Conservation (phyloP, 2,113 vertebrate species). For the Boleophthalmus pectinirostris region DNA sequence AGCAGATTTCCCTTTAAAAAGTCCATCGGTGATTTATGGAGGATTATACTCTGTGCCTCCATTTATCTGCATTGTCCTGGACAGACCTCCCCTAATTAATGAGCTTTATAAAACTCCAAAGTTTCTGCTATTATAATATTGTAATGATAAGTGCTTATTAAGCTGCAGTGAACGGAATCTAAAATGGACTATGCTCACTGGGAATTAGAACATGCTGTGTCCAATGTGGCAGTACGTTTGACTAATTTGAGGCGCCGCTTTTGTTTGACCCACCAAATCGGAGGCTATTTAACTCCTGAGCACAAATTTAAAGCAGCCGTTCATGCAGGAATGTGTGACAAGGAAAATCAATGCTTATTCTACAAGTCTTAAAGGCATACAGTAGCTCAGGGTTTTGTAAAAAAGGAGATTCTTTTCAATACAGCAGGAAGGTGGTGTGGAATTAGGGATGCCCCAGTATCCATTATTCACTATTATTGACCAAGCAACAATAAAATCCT, state of each 20-base stretch:
- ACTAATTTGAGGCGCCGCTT: constrained; percentile 25
- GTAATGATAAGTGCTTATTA: constrained; percentile 49
- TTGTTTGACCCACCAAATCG: constrained; percentile 21
- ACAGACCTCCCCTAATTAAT: constrained; percentile 57
- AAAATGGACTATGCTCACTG: constrained; percentile 33
- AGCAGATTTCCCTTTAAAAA: constrained; percentile 53
- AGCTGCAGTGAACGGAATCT: constrained; percentile 36
- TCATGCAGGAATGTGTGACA: constrained; percentile 10
- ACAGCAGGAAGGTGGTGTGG: not conserved
- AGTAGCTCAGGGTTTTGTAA: not conserved
- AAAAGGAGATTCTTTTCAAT: not conserved
- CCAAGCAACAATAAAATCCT: not conserved
- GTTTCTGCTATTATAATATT: constrained; percentile 36
- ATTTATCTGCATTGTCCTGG: constrained; percentile 49
- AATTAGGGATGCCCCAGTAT: too few relatives aligned
- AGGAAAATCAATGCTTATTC: not conserved
- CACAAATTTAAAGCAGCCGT: constrained; percentile 4
- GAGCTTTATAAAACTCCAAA: constrained; percentile 43
- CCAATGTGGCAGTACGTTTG: constrained; percentile 24
- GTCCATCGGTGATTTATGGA: constrained; percentile 55
- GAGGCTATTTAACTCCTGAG: constrained; percentile 1
- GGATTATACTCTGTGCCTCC: constrained; percentile 53
- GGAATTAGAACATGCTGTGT: constrained; percentile 26
- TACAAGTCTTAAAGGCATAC: constrained; percentile 1
- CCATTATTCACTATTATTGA: too few relatives aligned